Evolutionary conservation across 64 coral and sea anemone genomes (phyloP).

Genomic region (Anthopleura sola): DNA sequence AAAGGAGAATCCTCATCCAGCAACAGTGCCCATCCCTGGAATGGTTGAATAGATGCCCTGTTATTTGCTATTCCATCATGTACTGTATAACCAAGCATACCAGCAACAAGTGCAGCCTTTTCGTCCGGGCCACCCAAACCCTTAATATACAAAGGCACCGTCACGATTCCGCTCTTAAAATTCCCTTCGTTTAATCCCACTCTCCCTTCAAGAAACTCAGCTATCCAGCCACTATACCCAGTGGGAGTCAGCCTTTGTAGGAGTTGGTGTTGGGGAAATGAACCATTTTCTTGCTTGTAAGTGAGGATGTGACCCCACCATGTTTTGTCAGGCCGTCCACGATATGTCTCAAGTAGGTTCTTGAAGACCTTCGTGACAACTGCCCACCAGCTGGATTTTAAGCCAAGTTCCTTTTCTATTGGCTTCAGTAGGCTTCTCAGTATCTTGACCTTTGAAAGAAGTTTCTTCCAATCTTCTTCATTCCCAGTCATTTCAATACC

Average conservation of each 20-base stretch:
- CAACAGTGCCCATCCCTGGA: slow-evolving; percentile 77
- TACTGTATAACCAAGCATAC: slow-evolving; percentile 63
- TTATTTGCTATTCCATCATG: slow-evolving; percentile 21
- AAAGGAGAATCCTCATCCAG: slow-evolving; percentile 34
- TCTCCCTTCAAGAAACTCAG: slow-evolving; percentile 40
- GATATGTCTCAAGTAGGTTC: slow-evolving; percentile 43
- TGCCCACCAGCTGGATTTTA: slow-evolving; percentile 23
- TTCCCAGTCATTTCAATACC: slow-evolving; percentile 47
- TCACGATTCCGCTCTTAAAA: no score
- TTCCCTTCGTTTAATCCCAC: no score
- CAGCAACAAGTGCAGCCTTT: slow-evolving; percentile 52
- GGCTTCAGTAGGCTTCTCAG: slow-evolving; percentile 29
- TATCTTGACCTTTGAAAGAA: slow-evolving; percentile 31
- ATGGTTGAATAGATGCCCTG: slow-evolving; percentile 52
- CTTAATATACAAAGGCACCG: no score
- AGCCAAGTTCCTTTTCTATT: slow-evolving; percentile 26
- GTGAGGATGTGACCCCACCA: slow-evolving; percentile 63
- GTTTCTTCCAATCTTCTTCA: slow-evolving; percentile 49
- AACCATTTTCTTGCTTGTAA: slow-evolving; percentile 1
- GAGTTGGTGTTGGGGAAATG: slow-evolving; percentile 20
- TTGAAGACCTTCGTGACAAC: slow-evolving; percentile 18
- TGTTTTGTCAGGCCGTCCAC: slow-evolving; percentile 32
- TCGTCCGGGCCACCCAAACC: no score
- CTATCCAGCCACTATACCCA: slow-evolving; percentile 48
- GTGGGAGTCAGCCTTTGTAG: background rate